Base-by-base conservation (phyloP, 2,113 vertebrate species). In the Nansenia antarctica region DNA sequence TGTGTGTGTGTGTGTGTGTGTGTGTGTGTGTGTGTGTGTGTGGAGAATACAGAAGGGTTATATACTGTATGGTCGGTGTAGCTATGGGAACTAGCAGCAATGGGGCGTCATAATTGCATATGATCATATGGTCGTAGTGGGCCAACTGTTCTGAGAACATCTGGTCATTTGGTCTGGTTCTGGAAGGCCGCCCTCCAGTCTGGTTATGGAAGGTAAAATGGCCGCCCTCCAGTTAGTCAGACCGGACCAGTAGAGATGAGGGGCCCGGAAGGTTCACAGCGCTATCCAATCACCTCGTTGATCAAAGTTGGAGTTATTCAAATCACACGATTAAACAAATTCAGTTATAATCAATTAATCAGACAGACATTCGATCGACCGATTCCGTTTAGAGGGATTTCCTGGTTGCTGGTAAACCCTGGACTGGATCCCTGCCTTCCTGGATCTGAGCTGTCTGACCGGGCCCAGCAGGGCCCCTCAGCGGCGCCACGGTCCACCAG, bases 361-460 rank as follows among this genome's bases (percentile, higher is more conserved):
- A 57, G 29, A 26, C 29, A 57, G 3, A 30, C 18, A 4, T 32
- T 15, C 30, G 7, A 30, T 30, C 15, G 15, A 31, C n/a, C 9
- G 45, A 22, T 49, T 27, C 22, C 35, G 14, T 47, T 70, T 18
- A 60, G 12, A 61, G 20, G 22, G 34, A 24, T 61, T 63, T 6
- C 49, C 14, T 1, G 2, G 65, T 68, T 68, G 69, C 9, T 5
- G 54, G 32, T 70, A 76, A 74, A 78, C 57, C 15, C 31, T n/a
- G 57, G 22, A 6, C 37, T 63, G 71, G 72, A 75, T 82, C 82
- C 67, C 18, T 64, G 62, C 81, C 78, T 58, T 31, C 53, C 54
- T 60, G 77, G 78, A 86, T 72, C 24, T 53, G 63, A 27, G 68
- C 31, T 34, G 70, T 64, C 32, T 60, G 71, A 73, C 60, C 61